Conservation (phyloP, 2,888 invertebrate species). For the Drosophila lutescens region DNA sequence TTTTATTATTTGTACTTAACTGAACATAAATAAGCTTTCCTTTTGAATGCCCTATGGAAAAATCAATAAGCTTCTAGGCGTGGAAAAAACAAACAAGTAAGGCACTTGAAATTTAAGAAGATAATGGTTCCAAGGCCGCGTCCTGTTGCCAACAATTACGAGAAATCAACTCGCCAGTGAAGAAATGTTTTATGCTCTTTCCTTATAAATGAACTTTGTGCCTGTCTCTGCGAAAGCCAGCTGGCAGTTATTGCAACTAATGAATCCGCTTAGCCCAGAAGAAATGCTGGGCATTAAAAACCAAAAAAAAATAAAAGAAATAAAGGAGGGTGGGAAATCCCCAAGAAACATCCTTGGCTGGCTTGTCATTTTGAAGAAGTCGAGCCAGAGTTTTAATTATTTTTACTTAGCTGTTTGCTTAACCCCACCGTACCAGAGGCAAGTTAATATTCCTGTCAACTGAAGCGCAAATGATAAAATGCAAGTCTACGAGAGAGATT, state of each 20-base stretch:
- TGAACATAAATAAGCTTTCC: background rate
- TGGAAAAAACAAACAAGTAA: background rate
- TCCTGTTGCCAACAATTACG: conserved; percentile 29
- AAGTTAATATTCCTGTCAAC: conserved; percentile 74
- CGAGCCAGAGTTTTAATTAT: conserved; percentile 69
- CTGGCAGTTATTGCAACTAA: conserved; percentile 71
- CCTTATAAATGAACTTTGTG: conserved; percentile 57
- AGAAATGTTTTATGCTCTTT: conserved; percentile 15
- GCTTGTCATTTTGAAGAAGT: conserved; percentile 46
- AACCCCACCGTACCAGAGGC: conserved; percentile 28
- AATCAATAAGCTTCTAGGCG: background rate
- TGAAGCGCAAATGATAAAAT: conserved; percentile 68
- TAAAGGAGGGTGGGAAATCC: background rate
- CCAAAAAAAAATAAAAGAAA: conserved; percentile 5
- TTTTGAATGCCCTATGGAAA: background rate
- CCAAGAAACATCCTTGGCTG: conserved; percentile 29
- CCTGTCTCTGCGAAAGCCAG: conserved; percentile 25
- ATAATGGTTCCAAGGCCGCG: background rate
- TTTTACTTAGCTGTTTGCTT: conserved; percentile 67
- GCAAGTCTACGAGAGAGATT: conserved; percentile 44
- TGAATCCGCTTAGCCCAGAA: conserved; percentile 66
- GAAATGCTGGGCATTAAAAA: conserved; percentile 28
- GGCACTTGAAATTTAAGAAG: background rate
- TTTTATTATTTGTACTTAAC: no score
- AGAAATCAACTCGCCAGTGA: conserved; percentile 10